Percentiles rank a stretch among this genome's conserved stretches.
These are phyloP conservation scores for Pipistrellus pygmaeus DNA, from an alignment of 2,797 vertebrate genomes.

Conservation along the genomic window DNA sequence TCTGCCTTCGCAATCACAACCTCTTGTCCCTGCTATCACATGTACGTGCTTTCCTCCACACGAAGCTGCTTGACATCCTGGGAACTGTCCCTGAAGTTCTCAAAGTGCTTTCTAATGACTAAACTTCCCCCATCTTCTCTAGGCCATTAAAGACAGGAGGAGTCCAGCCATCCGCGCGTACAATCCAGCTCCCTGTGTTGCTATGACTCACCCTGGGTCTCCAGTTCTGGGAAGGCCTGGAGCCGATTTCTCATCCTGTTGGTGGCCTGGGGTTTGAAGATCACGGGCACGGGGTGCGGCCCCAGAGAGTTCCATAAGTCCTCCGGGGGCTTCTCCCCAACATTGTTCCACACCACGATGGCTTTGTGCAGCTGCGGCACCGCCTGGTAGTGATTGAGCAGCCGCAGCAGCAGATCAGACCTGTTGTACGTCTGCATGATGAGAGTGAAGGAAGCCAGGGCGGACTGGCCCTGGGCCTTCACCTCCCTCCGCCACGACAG, in stretches of 20 bases:
- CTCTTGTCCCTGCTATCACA: neutral
- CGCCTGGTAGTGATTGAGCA: slow-evolving; percentile 97
- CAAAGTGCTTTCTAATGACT: neutral
- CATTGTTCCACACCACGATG: slow-evolving; percentile 97
- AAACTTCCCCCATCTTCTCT: neutral
- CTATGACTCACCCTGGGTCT: slow-evolving; percentile 91
- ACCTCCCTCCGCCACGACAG: slow-evolving; percentile 84
- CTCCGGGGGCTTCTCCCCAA: slow-evolving; percentile 91
- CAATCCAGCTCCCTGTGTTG: neutral
- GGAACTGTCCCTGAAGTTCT: neutral
- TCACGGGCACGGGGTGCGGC: slow-evolving; percentile 94
- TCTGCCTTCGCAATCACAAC: neutral
- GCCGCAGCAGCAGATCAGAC: slow-evolving; percentile 94
- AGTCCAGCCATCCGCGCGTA: neutral
- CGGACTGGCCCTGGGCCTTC: slow-evolving; percentile 81
- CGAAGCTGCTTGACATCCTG: slow-evolving; percentile 3
- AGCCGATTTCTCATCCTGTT: slow-evolving; percentile 96
- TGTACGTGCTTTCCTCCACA: neutral
- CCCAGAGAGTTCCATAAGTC: slow-evolving; percentile 93
- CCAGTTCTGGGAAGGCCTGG: slow-evolving; percentile 92
- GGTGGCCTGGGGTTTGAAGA: slow-evolving; percentile 93
- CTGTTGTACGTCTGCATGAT: slow-evolving; percentile 97
- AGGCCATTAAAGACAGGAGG: neutral
- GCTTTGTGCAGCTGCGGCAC: slow-evolving; percentile 93
- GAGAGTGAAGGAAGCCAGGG: slow-evolving; percentile 91